Base-by-base conservation (phyloP, 1,140 invertebrate species). In the Tachypleus tridentatus region DNA sequence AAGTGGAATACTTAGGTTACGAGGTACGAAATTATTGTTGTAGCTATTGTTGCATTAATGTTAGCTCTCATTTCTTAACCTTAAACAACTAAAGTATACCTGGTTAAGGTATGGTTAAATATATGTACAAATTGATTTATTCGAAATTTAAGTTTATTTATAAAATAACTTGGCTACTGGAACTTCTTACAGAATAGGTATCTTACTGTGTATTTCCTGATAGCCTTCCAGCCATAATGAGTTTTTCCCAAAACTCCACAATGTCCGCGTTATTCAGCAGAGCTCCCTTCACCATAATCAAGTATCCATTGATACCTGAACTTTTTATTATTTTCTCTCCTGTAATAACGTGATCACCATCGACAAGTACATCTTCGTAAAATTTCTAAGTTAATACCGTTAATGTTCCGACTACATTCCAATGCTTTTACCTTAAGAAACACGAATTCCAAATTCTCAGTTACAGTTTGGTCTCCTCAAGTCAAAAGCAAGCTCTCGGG, bases 201-300 rank as follows among this genome's bases (percentile, higher is more conserved):
- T 9, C 49, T 63, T 65, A 68, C 67, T 65, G 6, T n/a, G 57
- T 49, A 70, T 64, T 7, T 56, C 52, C 53, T 70, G 65, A 59
- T 57, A 6, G 2, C 52, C 65, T 49, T 67, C 54, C n/a, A 11
- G 53, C 65, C 67, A 69, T 53, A 70, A 54, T 0, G 62, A 49
- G 52, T 70, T 62, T 4, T 52, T n/a, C 47, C 65, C 66, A 70
- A 48, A 70, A 54, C 49, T 70, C 65, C 3, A 8, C 53, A 54
- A 70, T n/a, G 61, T 70, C 61, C 4, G 67, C 29, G 1, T 56
- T 60, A 58, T 64, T 67, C 7, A 70, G 62, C 8, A 54, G 57
- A 5, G 61, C 57, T 7, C 60, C 61, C 52, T 47, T 11, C 7
- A 5, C 50, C 50, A 66, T 3, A 4, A 51, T 56, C 10, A 69